These are phyloP conservation scores for Apostichopus japonicus DNA, from an alignment of 35 echinoderm and acorn worm species.

Conservation along the genomic window DNA sequence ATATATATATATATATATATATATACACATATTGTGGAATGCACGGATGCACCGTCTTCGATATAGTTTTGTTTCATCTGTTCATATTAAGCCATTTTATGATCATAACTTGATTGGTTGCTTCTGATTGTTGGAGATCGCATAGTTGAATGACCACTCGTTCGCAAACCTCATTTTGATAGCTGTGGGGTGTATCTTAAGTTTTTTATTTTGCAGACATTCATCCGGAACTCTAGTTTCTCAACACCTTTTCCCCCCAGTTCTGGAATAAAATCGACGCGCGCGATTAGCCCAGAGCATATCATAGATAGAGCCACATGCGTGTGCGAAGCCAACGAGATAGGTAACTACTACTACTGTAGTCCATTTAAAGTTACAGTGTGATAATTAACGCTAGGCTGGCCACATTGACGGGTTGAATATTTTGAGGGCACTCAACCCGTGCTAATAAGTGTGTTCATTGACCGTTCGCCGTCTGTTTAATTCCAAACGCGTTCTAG, in stretches of 20 bases:
- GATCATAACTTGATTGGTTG: too few relatives aligned
- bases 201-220: neutral
- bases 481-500: neutral
- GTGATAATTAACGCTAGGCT: constrained; percentile 45
- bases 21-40: too few relatives aligned
- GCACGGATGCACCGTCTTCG: too few relatives aligned
- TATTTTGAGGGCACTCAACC: constrained; percentile 34
- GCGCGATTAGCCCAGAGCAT: neutral
- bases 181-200: neutral
- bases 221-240: constrained; percentile 31
- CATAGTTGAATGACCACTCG: constrained; percentile 12
- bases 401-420: neutral
- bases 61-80: too few relatives aligned
- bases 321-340: neutral
- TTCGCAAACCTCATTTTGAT: neutral
- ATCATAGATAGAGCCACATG: neutral
- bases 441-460: neutral
- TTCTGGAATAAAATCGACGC: constrained; percentile 17
- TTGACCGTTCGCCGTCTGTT: neutral
- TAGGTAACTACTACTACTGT: neutral
- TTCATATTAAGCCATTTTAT: too few relatives aligned
- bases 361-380: constrained; percentile 24
- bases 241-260: neutral
- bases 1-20: too few relatives aligned
- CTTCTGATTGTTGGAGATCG: neutral